A percentile compares a stretch with the other conserved stretches of the same genome.
Evolutionary conservation across 2,797 vertebrate genomes (phyloP).

Genomic region (Onychomys leucogaster): DNA sequence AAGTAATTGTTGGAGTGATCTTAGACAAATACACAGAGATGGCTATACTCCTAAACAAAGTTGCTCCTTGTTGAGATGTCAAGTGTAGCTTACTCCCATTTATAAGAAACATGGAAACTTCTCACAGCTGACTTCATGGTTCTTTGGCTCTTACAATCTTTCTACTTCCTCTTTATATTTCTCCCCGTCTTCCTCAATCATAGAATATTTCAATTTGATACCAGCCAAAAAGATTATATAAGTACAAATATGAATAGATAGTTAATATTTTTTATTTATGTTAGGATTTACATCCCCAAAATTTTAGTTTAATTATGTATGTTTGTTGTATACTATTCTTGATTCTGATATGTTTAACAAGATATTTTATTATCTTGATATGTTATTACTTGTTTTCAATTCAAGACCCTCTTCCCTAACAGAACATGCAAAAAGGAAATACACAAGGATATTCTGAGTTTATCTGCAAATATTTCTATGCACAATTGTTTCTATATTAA

Average conservation of each 20-base stretch:
- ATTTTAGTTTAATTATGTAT: background rate
- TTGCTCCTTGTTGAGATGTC: background rate
- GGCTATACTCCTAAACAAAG: background rate
- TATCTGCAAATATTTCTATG: background rate
- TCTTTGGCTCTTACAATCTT: background rate
- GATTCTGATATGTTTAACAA: background rate
- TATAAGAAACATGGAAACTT: background rate
- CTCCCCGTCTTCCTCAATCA: too few relatives aligned
- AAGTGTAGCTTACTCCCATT: background rate
- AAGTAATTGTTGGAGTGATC: background rate
- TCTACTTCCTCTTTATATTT: background rate
- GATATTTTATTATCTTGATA: background rate
- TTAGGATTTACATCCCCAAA: background rate
- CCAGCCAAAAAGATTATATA: background rate
- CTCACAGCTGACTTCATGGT: too few relatives aligned
- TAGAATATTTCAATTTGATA: too few relatives aligned
- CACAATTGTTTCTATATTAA: background rate
- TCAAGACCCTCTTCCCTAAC: background rate
- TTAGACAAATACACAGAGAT: background rate
- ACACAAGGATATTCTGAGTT: background rate
- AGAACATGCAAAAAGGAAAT: background rate
- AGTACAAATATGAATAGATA: background rate
- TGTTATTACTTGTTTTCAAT: background rate
- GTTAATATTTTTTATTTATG: background rate
- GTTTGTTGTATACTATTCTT: background rate